Percentiles rank a stretch among this genome's conserved stretches.
Evolutionary conservation across 2,888 invertebrate species (phyloP).

Genomic region (Cheilosia variabilis): DNA sequence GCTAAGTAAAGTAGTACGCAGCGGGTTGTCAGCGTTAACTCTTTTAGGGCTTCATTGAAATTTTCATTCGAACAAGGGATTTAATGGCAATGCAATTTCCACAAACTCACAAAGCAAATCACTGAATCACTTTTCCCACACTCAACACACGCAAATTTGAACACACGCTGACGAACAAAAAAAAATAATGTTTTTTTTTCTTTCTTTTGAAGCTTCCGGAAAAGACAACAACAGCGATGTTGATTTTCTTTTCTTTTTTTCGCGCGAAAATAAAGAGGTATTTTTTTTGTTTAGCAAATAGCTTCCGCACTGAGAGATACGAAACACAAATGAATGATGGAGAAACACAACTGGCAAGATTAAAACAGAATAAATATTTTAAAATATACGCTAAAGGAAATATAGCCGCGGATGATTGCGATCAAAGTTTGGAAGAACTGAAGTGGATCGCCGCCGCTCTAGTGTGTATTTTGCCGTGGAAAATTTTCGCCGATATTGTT

Average conservation of each 20-base stretch:
- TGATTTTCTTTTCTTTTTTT: slow-evolving; percentile 49
- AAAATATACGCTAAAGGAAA: slow-evolving; percentile 4
- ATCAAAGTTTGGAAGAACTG: slow-evolving; percentile 40
- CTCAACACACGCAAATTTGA: neutral
- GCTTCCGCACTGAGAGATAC: slow-evolving; percentile 27
- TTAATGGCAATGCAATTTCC: neutral
- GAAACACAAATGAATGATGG: slow-evolving; percentile 3
- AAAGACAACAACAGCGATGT: slow-evolving; percentile 39
- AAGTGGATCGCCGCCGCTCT: slow-evolving; percentile 8
- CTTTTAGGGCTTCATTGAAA: slow-evolving; percentile 4
- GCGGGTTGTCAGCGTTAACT: neutral
- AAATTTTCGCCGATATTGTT: neutral
- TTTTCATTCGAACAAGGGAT: neutral
- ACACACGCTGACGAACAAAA: neutral
- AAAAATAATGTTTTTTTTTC: neutral
- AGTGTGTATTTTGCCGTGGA: neutral
- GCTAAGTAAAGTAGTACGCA: no score
- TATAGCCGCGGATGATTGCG: slow-evolving; percentile 20
- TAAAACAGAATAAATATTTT: neutral
- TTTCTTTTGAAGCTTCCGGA: slow-evolving; percentile 21
- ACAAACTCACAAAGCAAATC: slow-evolving; percentile 6
- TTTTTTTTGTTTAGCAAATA: slow-evolving; percentile 26
- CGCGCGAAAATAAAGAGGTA: slow-evolving; percentile 1
- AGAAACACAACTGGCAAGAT: neutral
- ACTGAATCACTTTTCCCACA: slow-evolving; percentile 33